Conservation (phyloP, 2,888 invertebrate genomes). For the Anticlea derivata region DNA sequence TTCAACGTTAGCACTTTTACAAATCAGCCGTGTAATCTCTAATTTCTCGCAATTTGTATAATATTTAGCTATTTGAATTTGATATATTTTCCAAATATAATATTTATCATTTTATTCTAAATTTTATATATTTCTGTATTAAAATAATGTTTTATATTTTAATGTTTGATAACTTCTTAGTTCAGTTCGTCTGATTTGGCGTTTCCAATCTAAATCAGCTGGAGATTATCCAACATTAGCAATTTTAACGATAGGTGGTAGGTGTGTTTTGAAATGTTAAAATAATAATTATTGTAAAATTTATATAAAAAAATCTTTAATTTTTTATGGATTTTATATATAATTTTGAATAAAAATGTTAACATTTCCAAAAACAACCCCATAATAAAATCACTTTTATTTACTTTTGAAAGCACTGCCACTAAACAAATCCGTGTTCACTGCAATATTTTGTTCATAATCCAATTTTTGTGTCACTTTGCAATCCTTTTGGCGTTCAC, state of each 20-base stretch:
- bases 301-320: neutral
- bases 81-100: no score
- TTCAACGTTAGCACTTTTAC: conserved; percentile 53
- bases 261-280: conserved; percentile 22
- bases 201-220: conserved; percentile 60
- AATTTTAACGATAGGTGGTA: conserved; percentile 55
- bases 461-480: conserved; percentile 67
- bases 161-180: conserved; percentile 61
- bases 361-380: neutral
- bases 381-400: conserved; percentile 47
- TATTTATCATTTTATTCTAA: no score
- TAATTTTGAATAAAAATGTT: neutral
- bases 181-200: conserved; percentile 43
- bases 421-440: conserved; percentile 56
- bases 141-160: neutral
- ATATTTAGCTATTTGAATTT: no score
- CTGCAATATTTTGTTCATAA: conserved; percentile 61
- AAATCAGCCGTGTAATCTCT: conserved; percentile 33
- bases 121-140: no score
- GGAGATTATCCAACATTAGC: conserved; percentile 57
- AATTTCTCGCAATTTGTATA: conserved; percentile 14
- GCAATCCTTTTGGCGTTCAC: conserved; percentile 76
- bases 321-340: neutral
- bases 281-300: neutral
- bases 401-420: conserved; percentile 64